Evolutionary conservation across 2,888 invertebrate genomes (phyloP), one percentile per base, ranked within the genome.

Genomic region (Hybos culiciformis): DNA sequence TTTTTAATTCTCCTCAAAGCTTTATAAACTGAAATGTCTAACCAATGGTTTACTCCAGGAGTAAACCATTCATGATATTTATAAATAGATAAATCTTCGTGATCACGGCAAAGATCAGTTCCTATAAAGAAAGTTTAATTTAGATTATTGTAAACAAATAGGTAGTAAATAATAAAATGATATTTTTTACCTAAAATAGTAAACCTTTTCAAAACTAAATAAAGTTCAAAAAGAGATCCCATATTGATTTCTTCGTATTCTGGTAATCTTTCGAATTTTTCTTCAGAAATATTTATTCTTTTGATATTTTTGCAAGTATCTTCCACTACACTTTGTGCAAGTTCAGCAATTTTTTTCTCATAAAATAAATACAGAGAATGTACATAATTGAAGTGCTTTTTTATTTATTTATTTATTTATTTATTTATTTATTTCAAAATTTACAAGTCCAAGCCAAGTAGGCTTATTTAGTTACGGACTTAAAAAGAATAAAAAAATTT

Each of bases 11-110:
- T 75, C 49, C 82, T 82, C 39, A 86, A 70, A 1, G 90, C 88
- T 63, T 92, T 93, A 56, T 79, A 85, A 3, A 87, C 82, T 0
- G 94, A 92, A 48, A 96, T 88, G 54, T 90, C 86, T 19, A 97
- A 65, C 94, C 96, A 96, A 56, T 90, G 88, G 0, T 86, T 82
- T 0, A 96, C 92, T 2, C 91, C 93, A 12, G 80, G 80, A 56
- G 83, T 80, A 67, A 97, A 97, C 92, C 93, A 92, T 37, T 77
- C 72, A 62, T 92, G 80, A 65, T 84, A 91, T 51, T 77, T 74
- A 20, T 74, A 74, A 53, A 86, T 77, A 39, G 75, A 72, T 58
- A 81, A 77, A 41, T 76, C 74, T 58, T 74, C 73, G 21, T 79
- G 74, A 4, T 72, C 67, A 50, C 83, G 73, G 59, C 78, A 77